phyloP scores from a whole-genome alignment of 2,113 vertebrate genomes.

The Eonycteris spelaea region DNA sequence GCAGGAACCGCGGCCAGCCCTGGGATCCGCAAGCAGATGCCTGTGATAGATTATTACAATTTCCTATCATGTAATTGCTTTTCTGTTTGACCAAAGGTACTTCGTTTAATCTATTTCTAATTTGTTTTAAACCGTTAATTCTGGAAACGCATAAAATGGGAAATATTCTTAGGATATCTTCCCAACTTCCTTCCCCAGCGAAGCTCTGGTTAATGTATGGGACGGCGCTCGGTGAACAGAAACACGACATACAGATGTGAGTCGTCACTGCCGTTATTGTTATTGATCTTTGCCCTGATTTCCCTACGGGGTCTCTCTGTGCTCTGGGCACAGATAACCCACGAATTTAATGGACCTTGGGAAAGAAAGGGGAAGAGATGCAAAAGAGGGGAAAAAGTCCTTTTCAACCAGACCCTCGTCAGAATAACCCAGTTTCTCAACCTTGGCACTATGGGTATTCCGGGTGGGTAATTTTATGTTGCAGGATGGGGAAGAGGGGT shows the following conservation, averaged over 20 bases:
- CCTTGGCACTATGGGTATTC: accelerated
- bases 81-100: slow-evolving; percentile 73
- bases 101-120: slow-evolving; percentile 71
- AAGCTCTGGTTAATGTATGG: background rate
- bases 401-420: slow-evolving; percentile 35
- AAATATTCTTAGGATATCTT: slow-evolving; percentile 55
- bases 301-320: background rate
- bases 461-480: background rate
- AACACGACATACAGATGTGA: background rate
- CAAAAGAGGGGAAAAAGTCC: background rate
- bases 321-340: background rate
- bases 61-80: slow-evolving; percentile 73
- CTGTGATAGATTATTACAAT: slow-evolving; percentile 70
- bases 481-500: accelerated
- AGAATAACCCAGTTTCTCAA: background rate
- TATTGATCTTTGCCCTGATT: slow-evolving; percentile 41
- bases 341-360: background rate
- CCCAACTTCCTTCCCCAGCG: background rate
- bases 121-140: slow-evolving; percentile 70
- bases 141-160: slow-evolving; percentile 47
- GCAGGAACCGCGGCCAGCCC: background rate
- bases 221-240: background rate
- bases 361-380: background rate
- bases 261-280: background rate
- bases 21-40: background rate